Percentiles rank a stretch among this genome's conserved stretches.
Conservation (phyloP, 1,140 invertebrate species). For the Drosophila mauritiana region DNA sequence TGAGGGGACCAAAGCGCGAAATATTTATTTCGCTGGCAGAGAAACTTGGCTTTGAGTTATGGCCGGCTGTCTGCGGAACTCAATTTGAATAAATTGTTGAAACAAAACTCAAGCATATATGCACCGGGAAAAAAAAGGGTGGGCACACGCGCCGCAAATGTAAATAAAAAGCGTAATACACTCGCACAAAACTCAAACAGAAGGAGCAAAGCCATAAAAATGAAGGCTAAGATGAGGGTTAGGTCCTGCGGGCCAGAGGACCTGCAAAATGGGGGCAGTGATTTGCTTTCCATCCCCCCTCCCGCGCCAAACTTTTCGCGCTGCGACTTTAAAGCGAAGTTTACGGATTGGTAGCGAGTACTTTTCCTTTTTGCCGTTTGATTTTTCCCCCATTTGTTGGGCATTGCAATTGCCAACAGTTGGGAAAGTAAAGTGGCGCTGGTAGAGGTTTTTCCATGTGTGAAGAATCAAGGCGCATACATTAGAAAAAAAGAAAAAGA, state of each 20-base stretch:
- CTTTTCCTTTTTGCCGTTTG: constrained; percentile 7
- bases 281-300: constrained; percentile 17
- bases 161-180: not conserved
- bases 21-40: constrained; percentile 34
- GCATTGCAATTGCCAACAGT: constrained; percentile 34
- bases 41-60: constrained; percentile 72
- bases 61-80: constrained; percentile 76
- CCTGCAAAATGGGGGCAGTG: constrained; percentile 12
- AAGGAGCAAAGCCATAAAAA: constrained; percentile 18
- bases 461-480: constrained; percentile 78
- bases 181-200: constrained; percentile 29
- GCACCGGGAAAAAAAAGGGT: constrained; percentile 1
- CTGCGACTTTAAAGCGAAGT: constrained; percentile 73
- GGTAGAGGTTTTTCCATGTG: constrained; percentile 43
- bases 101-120: constrained; percentile 59
- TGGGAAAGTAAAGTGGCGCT: constrained; percentile 16
- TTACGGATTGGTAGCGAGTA: constrained; percentile 60
- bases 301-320: constrained; percentile 55
- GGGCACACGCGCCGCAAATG: not conserved
- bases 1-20: constrained; percentile 37
- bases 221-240: constrained; percentile 7
- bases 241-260: not conserved
- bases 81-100: constrained; percentile 81
- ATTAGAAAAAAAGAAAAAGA: constrained; percentile 50
- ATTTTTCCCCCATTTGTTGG: not conserved